These are phyloP conservation scores for Ceratina australensis DNA, from an alignment of 1,140 invertebrate species.

Conservation along the genomic window DNA sequence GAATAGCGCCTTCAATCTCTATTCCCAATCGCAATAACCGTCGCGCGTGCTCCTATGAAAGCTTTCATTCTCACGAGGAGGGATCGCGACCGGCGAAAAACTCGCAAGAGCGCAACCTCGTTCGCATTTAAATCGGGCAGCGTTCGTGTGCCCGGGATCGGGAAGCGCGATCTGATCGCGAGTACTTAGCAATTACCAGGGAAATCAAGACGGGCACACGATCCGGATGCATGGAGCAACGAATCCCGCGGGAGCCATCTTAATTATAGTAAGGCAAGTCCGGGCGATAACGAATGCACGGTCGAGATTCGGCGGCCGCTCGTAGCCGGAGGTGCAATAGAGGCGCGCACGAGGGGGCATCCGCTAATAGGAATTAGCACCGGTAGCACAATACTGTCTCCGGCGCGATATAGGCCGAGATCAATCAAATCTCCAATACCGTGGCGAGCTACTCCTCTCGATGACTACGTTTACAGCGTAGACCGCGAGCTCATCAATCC, in stretches of 20 bases:
- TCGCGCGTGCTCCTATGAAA: no score
- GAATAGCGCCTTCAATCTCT: background rate
- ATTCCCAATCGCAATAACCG: background rate
- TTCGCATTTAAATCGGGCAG: no score
- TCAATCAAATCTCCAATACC: slow-evolving; percentile 71
- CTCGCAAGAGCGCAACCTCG: no score
- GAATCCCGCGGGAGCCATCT: slow-evolving; percentile 48
- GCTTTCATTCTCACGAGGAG: no score
- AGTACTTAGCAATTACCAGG: slow-evolving; percentile 20
- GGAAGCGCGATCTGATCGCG: background rate
- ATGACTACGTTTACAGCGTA: slow-evolving; percentile 67
- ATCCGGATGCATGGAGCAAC: slow-evolving; percentile 12
- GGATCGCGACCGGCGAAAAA: no score
- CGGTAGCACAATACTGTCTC: slow-evolving; percentile 62
- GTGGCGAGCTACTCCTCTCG: slow-evolving; percentile 56
- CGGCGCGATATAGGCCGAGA: slow-evolving; percentile 59
- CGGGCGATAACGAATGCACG: slow-evolving; percentile 61
- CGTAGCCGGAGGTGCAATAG: slow-evolving; percentile 45
- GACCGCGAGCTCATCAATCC: slow-evolving; percentile 70
- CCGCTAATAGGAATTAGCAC: slow-evolving; percentile 68
- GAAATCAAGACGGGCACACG: slow-evolving; percentile 33
- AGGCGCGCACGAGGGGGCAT: slow-evolving; percentile 50
- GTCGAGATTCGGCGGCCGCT: slow-evolving; percentile 42
- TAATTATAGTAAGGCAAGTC: slow-evolving; percentile 62
- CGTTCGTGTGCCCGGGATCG: background rate